phyloP scores from a whole-genome alignment of 37 sponge, comb jelly and placozoan species.

The Mnemiopsis leidyi region DNA sequence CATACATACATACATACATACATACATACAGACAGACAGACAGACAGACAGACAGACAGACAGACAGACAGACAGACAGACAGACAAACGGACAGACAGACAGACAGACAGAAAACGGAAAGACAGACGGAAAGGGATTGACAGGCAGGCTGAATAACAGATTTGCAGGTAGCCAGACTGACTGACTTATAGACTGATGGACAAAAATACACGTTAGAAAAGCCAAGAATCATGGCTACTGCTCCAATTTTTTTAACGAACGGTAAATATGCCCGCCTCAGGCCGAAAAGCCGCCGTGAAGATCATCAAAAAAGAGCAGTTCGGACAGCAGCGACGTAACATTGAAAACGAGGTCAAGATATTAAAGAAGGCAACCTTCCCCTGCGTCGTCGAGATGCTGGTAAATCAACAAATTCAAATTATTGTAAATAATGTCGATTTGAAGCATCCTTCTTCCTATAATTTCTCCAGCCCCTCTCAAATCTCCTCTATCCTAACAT shows the following conservation, averaged over 20 bases:
- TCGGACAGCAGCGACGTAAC: slow-evolving; percentile 2
- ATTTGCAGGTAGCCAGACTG: too few species aligned
- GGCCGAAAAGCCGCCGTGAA: slow-evolving; percentile 38
- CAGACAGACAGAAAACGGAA: too few species aligned
- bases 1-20: not conserved
- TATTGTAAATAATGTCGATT: too few species aligned
- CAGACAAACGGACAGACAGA: not conserved
- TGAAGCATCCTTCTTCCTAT: too few species aligned
- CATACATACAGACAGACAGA: not conserved
- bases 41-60: not conserved
- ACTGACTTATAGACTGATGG: too few species aligned
- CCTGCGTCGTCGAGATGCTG: slow-evolving; percentile 32
- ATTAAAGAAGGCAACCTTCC: not conserved
- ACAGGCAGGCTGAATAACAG: too few species aligned
- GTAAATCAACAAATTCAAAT: too few species aligned
- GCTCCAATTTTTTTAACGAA: not conserved
- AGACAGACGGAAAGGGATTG: too few species aligned
- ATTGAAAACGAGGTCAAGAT: slow-evolving; percentile 52
- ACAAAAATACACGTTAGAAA: not conserved
- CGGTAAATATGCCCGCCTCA: not conserved
- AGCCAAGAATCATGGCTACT: not conserved
- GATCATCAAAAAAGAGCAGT: slow-evolving; percentile 49
- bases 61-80: not conserved
- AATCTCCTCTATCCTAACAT: not conserved
- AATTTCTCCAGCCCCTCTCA: too few species aligned